Evolutionary conservation across 2,888 invertebrate species (phyloP).

Genomic region (Pristionchus exspectatus): DNA sequence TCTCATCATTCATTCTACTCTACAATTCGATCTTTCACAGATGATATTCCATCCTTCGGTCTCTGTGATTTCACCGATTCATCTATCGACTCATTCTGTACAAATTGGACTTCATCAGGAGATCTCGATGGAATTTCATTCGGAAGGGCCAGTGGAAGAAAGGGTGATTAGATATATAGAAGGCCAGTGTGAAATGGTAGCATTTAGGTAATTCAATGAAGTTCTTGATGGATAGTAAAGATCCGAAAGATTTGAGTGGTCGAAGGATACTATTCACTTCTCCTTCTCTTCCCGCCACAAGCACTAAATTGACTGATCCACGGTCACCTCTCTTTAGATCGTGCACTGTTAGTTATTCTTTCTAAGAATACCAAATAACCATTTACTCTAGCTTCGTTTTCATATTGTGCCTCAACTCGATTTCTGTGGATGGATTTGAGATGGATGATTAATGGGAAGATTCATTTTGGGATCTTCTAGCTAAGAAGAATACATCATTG

Average conservation of each 20-base stretch:
- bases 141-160: background rate
- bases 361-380: background rate
- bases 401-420: slow-evolving; percentile 20
- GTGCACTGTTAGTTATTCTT: slow-evolving; percentile 3
- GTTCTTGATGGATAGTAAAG: background rate
- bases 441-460: background rate
- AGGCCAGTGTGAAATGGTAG: background rate
- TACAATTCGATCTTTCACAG: background rate
- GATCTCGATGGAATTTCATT: slow-evolving; percentile 14
- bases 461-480: background rate
- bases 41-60: background rate
- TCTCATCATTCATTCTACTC: background rate
- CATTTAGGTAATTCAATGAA: background rate
- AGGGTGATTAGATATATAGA: background rate
- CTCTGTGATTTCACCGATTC: slow-evolving; percentile 24
- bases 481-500: background rate
- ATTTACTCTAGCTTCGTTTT: slow-evolving; percentile 34
- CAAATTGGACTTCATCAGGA: background rate
- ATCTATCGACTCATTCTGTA: background rate
- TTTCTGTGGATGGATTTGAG: background rate
- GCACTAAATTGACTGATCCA: background rate
- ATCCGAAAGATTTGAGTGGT: background rate
- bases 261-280: background rate
- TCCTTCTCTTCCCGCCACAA: slow-evolving; percentile 19
- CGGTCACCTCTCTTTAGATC: background rate